A percentile compares a stretch with the other conserved stretches of the same genome.
These are phyloP conservation scores for Syrphus vitripennis DNA, from an alignment of 2,888 invertebrate species.

Conservation along the genomic window DNA sequence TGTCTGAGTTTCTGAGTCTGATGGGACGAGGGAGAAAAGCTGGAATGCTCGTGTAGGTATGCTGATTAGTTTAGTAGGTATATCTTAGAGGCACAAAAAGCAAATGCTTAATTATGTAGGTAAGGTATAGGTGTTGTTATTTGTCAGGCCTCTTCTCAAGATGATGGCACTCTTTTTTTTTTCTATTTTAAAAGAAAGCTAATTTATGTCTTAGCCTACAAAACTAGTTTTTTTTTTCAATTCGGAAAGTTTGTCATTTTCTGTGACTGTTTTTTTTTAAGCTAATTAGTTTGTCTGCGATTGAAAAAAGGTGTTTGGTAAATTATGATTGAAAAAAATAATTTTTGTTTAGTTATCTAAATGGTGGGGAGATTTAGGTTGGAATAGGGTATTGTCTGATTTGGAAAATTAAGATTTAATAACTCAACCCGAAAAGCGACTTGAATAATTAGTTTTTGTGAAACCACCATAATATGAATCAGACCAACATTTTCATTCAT, in stretches of 20 bases:
- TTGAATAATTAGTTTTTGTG: too few relatives aligned
- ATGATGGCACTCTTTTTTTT: slow-evolving; percentile 1
- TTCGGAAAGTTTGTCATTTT: neutral
- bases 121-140: neutral
- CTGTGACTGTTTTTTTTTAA: neutral
- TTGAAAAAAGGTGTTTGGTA: neutral
- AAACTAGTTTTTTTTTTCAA: neutral
- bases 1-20: too few relatives aligned
- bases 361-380: neutral
- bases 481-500: too few relatives aligned
- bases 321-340: neutral
- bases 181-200: slow-evolving; percentile 14
- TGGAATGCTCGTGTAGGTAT: neutral
- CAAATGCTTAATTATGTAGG: neutral
- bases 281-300: neutral
- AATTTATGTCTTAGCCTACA: neutral
- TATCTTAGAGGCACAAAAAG: slow-evolving; percentile 1
- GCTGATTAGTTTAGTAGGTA: too few relatives aligned
- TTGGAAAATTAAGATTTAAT: too few relatives aligned
- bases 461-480: too few relatives aligned
- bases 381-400: too few relatives aligned
- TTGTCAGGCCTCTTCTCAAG: neutral
- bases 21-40: neutral
- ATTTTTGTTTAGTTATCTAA: neutral
- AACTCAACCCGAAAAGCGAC: too few relatives aligned